A percentile compares a stretch with the other conserved stretches of the same genome.
Conservation (phyloP, 2,888 invertebrate genomes). For the Spodoptera littoralis region DNA sequence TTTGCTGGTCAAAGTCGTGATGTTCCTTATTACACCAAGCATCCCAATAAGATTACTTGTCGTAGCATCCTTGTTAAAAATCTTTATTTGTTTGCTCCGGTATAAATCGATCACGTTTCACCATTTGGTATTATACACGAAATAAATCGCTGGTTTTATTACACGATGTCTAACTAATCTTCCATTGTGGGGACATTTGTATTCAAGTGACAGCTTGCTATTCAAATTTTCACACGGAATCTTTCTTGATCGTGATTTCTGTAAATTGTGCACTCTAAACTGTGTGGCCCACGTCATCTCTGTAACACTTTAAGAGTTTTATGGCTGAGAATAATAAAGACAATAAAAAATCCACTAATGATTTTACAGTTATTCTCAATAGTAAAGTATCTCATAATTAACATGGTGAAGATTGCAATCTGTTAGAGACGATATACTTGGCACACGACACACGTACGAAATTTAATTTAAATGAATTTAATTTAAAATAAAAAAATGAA, state of each 20-base stretch:
- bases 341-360: too few relatives aligned
- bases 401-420: too few relatives aligned
- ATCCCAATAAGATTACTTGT: not conserved
- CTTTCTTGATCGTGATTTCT: conserved; percentile 20
- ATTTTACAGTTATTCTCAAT: too few relatives aligned
- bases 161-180: conserved; percentile 18
- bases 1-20: not conserved
- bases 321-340: too few relatives aligned
- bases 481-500: too few relatives aligned
- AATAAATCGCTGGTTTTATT: conserved; percentile 41
- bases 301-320: too few relatives aligned
- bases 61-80: conserved; percentile 5
- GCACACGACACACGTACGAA: too few relatives aligned
- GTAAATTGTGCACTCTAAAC: conserved; percentile 1
- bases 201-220: conserved; percentile 25
- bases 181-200: conserved; percentile 27
- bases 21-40: not conserved
- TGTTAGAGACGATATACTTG: too few relatives aligned
- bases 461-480: too few relatives aligned
- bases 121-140: conserved; percentile 6
- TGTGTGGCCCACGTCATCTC: conserved; percentile 13
- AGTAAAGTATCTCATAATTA: too few relatives aligned
- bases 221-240: conserved; percentile 36
- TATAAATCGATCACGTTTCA: conserved; percentile 36
- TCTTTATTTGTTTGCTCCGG: conserved; percentile 10